These are phyloP conservation scores for Dromius quadrimaculatus DNA, from an alignment of 2,888 invertebrate species.

Conservation along the genomic window DNA sequence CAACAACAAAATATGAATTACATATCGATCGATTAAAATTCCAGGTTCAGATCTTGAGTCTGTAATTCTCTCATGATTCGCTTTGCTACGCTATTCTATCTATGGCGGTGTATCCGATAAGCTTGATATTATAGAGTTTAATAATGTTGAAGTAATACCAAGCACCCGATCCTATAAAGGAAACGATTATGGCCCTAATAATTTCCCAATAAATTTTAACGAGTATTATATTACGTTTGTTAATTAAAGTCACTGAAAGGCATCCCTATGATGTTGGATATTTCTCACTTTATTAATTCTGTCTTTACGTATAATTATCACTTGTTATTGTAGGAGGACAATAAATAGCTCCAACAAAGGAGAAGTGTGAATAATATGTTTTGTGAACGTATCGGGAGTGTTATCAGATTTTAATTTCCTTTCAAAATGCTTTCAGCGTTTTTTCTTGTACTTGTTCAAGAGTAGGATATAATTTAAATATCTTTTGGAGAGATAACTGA, in stretches of 20 bases:
- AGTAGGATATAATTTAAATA: too few relatives aligned
- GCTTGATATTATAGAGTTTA: constrained; percentile 42
- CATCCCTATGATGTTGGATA: background rate
- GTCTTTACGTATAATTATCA: constrained; percentile 14
- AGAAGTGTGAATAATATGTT: too few relatives aligned
- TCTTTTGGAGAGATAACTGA: too few relatives aligned
- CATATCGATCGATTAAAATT: too few relatives aligned
- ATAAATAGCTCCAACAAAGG: constrained; percentile 5
- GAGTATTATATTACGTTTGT: constrained; percentile 45
- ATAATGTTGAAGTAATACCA: constrained; percentile 37
- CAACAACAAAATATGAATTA: constrained; percentile 66
- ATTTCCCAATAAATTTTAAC: constrained; percentile 45
- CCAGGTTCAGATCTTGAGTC: background rate
- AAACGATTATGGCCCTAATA: constrained; percentile 43
- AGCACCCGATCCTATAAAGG: constrained; percentile 38
- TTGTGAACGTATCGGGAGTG: too few relatives aligned
- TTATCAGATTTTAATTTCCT: too few relatives aligned
- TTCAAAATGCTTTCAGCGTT: too few relatives aligned
- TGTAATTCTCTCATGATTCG: background rate
- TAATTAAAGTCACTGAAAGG: constrained; percentile 41
- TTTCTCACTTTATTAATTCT: constrained; percentile 20
- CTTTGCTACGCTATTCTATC: background rate
- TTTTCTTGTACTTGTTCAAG: too few relatives aligned
- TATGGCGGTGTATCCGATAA: constrained; percentile 23
- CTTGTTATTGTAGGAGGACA: background rate